Evolutionary conservation across 1,140 invertebrate species (phyloP).

Genomic region (Eufriesea mexicana): DNA sequence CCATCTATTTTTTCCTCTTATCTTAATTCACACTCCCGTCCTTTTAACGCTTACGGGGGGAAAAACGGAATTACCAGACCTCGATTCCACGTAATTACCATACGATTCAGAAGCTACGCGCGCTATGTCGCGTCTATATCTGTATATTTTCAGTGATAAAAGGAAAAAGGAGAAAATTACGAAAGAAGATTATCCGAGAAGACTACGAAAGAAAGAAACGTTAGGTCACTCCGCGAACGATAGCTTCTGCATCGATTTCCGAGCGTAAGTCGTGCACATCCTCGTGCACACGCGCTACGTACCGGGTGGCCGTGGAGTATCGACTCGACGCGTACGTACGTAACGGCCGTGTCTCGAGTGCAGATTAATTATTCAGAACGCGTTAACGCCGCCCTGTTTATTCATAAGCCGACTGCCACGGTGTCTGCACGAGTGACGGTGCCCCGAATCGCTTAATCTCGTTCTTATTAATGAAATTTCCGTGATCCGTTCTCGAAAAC

Average conservation of each 20-base stretch:
- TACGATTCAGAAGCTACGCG: too few relatives aligned
- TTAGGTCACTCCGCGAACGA: not conserved
- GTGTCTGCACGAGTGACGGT: not conserved
- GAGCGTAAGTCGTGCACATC: too few relatives aligned
- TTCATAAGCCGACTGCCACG: conserved; percentile 19
- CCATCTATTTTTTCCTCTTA: too few relatives aligned
- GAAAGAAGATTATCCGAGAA: too few relatives aligned
- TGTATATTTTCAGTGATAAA: too few relatives aligned
- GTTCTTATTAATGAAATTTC: conserved; percentile 34
- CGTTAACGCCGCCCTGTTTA: conserved; percentile 39
- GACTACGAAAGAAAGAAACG: too few relatives aligned
- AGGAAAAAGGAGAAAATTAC: not conserved
- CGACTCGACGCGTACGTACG: not conserved
- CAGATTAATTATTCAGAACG: conserved; percentile 45
- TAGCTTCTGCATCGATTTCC: not conserved
- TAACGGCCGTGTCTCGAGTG: conserved; percentile 8
- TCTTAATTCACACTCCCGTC: too few relatives aligned
- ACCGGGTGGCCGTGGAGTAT: conserved; percentile 12
- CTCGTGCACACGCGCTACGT: not conserved
- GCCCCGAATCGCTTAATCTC: conserved; percentile 17
- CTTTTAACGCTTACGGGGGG: too few relatives aligned
- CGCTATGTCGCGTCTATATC: too few relatives aligned
- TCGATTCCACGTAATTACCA: too few relatives aligned
- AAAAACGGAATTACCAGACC: too few relatives aligned
- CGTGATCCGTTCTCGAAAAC: too few relatives aligned